Percentiles rank a stretch among this genome's conserved stretches.
Conservation (phyloP, 2,888 invertebrate genomes). For the Tinea pellionella region DNA sequence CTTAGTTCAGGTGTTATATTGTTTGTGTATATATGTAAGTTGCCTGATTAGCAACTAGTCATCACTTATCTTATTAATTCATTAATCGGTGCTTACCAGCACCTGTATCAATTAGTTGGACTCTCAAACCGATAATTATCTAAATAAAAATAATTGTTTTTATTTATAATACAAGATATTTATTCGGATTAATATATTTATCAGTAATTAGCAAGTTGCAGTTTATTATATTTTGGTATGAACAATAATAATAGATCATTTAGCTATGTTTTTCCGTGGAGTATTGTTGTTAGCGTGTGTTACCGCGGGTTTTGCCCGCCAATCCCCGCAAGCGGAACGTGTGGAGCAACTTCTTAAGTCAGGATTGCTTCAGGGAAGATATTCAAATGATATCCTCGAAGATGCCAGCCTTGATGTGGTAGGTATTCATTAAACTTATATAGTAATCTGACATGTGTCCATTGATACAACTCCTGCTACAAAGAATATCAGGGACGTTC, state of each 20-base stretch:
- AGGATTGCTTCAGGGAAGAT: conserved; percentile 21
- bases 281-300: conserved; percentile 21
- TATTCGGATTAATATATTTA: neutral
- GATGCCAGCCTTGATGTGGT: conserved; percentile 50
- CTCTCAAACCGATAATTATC: too few species aligned
- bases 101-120: too few species aligned
- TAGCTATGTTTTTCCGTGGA: conserved; percentile 21
- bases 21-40: too few species aligned
- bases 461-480: too few species aligned
- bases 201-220: neutral
- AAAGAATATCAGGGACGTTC: too few species aligned
- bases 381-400: conserved; percentile 40
- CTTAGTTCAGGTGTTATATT: too few species aligned
- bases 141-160: neutral
- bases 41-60: too few species aligned
- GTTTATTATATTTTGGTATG: neutral
- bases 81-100: too few species aligned
- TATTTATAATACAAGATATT: neutral
- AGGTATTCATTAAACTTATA: conserved; percentile 25
- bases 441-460: too few species aligned
- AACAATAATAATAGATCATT: neutral
- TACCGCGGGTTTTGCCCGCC: conserved; percentile 18
- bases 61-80: too few species aligned
- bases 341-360: conserved; percentile 27
- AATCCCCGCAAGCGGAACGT: conserved; percentile 31